These are phyloP conservation scores for Ciconia nigra DNA, from an alignment of 2,797 vertebrate genomes.

Conservation along the genomic window DNA sequence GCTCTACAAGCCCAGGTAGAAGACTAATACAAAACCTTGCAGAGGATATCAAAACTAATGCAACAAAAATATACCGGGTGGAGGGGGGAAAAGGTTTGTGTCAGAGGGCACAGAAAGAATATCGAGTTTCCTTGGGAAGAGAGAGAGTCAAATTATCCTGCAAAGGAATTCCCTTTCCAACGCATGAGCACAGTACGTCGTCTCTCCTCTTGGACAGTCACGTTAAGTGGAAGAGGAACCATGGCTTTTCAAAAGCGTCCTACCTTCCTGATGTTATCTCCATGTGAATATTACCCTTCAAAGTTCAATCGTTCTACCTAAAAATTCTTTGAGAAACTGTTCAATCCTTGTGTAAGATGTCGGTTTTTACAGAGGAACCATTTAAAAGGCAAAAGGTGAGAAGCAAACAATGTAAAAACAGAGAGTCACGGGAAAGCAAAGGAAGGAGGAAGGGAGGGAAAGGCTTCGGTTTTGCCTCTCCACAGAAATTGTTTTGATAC, in stretches of 20 bases:
- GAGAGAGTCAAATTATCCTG: not conserved
- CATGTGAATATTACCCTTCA: not conserved
- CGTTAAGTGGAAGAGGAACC: not conserved
- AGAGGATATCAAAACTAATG: not conserved
- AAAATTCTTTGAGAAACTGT: not conserved
- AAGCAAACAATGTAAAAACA: not conserved
- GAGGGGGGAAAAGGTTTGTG: not conserved
- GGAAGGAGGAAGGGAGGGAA: not conserved
- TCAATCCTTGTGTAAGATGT: not conserved
- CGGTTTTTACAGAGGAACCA: not conserved
- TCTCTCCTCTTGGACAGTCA: not conserved
- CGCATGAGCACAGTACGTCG: rapidly evolving
- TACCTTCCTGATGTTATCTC: not conserved
- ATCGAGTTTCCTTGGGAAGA: not conserved
- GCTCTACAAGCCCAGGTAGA: not conserved
- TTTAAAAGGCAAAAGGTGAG: not conserved
- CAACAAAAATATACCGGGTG: not conserved
- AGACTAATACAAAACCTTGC: not conserved
- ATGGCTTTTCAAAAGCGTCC: not conserved
- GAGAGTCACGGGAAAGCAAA: not conserved
- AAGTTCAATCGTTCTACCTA: not conserved
- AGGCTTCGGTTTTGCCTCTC: not conserved
- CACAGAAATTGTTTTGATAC: constrained; percentile 48
- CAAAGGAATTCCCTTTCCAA: not conserved
- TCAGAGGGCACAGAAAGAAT: not conserved